Base-by-base conservation (phyloP, 1,140 invertebrate genomes). In the Psix sp. region DNA sequence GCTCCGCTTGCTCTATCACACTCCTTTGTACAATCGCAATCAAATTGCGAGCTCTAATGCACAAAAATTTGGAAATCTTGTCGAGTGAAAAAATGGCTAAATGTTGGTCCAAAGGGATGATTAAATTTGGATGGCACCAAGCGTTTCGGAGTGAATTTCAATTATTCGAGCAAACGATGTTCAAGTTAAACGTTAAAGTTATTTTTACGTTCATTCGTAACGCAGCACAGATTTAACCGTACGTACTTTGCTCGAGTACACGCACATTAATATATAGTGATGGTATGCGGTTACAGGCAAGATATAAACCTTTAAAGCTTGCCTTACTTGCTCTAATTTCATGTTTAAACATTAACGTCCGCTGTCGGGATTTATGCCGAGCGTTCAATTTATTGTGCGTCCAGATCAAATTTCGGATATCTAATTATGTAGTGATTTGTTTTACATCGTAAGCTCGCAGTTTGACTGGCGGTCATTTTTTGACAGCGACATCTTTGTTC, bases 231-330 rank as follows among this genome's bases (percentile, higher is more conserved):
- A 74, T 74, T 63, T 74, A 74, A 74, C 71, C 63, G 57, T 68
- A 52, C 63, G 57, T 68, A 74, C 71, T 36, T 74, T 68, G 63
- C 51, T 56, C 63, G 71, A 74, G 68, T 74, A 68, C 51, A 42
- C 63, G 71, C 45, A 15, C 71, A 65, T 68, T 74, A 74, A 68
- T 74, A 68, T 67, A 51, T 52, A 59, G 38, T 38, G 42, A 40
- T 38, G 56, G 51, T 62, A 74, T 67, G 62, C 59, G 51, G 71
- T 66, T 63, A 63, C 71, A 51, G 45, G 70, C 54, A 67, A 66
- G 48, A 56, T 67, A 66, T 74, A 56, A 66, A 62, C 70, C 62
- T 67, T 74, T 74, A 74, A 67, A 67, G 71, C 71, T 74, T 51
- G 49, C 31, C 63, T 67, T 63, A 67, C 62, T 66, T 59, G 72